Base-by-base conservation (phyloP, 2,888 invertebrate genomes). In the Pterobdella sp. region DNA sequence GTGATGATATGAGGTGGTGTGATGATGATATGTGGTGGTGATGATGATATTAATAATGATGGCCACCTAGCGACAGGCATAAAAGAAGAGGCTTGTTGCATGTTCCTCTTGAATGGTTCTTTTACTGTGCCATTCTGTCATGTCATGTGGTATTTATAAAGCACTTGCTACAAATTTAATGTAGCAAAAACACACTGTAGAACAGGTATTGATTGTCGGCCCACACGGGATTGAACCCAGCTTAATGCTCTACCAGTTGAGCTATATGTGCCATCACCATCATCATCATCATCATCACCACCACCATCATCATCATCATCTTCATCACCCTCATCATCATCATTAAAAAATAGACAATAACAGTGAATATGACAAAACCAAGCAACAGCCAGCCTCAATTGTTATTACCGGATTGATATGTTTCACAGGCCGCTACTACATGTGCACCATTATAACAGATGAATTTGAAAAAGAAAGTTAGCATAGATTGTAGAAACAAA, bases 81-180 rank as follows among this genome's bases (percentile, higher is more conserved):
- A 82, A 96, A 96, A 82, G 94, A 92, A 7, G 92, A 91, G 84
- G 93, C 92, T 79, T 90, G 91, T 80, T 91, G 91, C 75, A 94
- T 87, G 73, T 90, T 89, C 81, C 76, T 72, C 26, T 34, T 60
- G 29, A 71, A n/a, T 52, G 73, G 70, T 56, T 29, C 66, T 90
- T 90, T 84, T 88, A 32, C 32, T 37, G 75, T 22, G 7, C 89
- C 87, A n/a, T 88, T 78, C 90, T 87, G 80, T 90, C 73, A 22
- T 56, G 60, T 56, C 7, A 18, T 4, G 60, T 42, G 49, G 10
- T 22, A 56, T 56, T n/a, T n/a, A n/a, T n/a, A n/a, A n/a, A n/a
- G n/a, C n/a, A n/a, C n/a, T n/a, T n/a, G n/a, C n/a, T n/a, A n/a
- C n/a, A n/a, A n/a, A n/a, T n/a, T n/a, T n/a, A n/a, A n/a, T n/a